Evolutionary conservation across 2,797 vertebrate species (phyloP), one percentile per base, ranked within the genome.

Genomic region (Rhabdophis nuchalis): DNA sequence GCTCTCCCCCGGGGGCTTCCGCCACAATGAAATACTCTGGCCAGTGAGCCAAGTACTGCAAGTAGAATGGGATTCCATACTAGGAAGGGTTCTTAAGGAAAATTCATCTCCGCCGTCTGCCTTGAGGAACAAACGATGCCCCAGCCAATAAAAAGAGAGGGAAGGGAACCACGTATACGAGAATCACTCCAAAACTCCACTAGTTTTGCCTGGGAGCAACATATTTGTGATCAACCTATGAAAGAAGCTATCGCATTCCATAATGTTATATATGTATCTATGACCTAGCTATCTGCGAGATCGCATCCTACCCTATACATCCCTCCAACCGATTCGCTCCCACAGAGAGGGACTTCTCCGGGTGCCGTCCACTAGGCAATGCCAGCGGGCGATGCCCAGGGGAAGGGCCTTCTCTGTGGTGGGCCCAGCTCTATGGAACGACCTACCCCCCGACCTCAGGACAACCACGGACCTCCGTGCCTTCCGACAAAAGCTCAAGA

Each of bases 21-120:
- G 99, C 98, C 1, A 99, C 98, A 3, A 99, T 98, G 96, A 99
- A 99, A 93, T 99, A 99, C 97, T 99, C 99, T 0, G 99, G 99
- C 99, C 99, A 99, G 96, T 99, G 99, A 58, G 99, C 99, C 25
- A 99, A 97, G 95, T 99, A 99, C 97, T 99, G 99, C n/a, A 99
- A 96, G 95, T 99, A 99, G 94, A 99, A 99, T 0, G 99, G 99
- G 94, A 99, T 99, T 88, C 99, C 99, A 96, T 99, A 99, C 99
- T 99, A 96, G 46, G 36, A 92, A 86, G 92, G 9, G 60, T 95
- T 91, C 94, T 97, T 97, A 97, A 97, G 97, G 94, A 96, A 91
- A 57, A 11, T 86, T 60, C 41, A 91, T 27, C 50, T 61, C 25
- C 60, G 32, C 1, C 36, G 10, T 4, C 7, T 27, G 20, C 11